Evolutionary conservation across 2,888 invertebrate species (phyloP), one percentile per base, ranked within the genome.

Genomic region (Nephrotoma appendiculata): DNA sequence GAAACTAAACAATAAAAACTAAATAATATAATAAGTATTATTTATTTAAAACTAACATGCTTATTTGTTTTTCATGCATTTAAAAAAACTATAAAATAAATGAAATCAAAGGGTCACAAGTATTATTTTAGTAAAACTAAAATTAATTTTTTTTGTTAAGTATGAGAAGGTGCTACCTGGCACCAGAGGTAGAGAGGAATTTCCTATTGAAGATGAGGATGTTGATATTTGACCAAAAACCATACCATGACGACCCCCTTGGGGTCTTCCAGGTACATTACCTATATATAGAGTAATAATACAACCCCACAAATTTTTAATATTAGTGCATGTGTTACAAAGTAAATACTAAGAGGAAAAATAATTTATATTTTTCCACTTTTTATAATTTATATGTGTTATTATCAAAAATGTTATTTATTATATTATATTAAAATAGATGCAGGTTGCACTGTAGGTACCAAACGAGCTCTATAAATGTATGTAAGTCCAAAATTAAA

Each of bases 231-330:
- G 92, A 91, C 92, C 93, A 92, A 94, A 93, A 90, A 94, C 93
- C 94, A 94, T 94, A 91, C 94, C 94, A 92, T 94, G 94, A 91
- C 94, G 93, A 92, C 94, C 93, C 90, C 94, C 94, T 92, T 93
- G 92, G 92, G 93, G 93, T 92, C 93, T 93, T 92, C 93, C 94
- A 91, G 93, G 93, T 92, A 94, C 92, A 91, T 93, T 93, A 92
- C 94, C 94, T 94, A 93, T 71, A 71, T 71, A 71, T 87, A 88
- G 85, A 87, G 87, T 87, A 87, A 86, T 71, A 71, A 71, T 87
- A 87, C 84, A 87, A 86, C 87, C 87, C 87, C 87, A 83, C 52
- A 86, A 52, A 83, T 42, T 86, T 43, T 41, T 42, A 83, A 57
- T 87, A 43, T 86, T 86, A 86, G 86, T 86, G 86, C 86, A 86